Evolutionary conservation across 2,888 invertebrate genomes (phyloP), one percentile per base, ranked within the genome.

Genomic region (Cataglyphis cursor): DNA sequence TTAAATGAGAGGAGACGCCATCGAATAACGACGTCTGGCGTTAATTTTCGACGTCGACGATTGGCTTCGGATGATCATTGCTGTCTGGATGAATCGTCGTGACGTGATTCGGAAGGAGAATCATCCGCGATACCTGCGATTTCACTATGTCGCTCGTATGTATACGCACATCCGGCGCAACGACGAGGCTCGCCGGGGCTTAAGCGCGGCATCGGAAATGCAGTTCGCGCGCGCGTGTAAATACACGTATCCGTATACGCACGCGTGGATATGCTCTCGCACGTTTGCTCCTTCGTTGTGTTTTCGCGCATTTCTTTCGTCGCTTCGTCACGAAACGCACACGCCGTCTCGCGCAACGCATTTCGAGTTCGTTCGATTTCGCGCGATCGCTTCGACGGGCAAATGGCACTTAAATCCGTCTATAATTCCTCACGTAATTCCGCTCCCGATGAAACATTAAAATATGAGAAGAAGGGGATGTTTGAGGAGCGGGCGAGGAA

Each of bases 331-430:
- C 62, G 18, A 74, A 76, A 81, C 78, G 51, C 62, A 81, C 80
- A 76, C 51, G 35, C 28, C 51, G 24, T 81, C 76, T 81, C 54
- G 57, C 54, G 61, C 57, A 21, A 66, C 24, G 59, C 73, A 82
- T 84, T 41, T 75, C 85, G 84, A 78, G 62, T 64, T 51, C 54
- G 78, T 72, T 84, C 85, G 85, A 89, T 87, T 78, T 83, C 90
- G 84, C 84, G 86, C 80, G 74, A 70, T 83, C 85, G 82, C 76
- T 85, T 83, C 87, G 74, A 89, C 74, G 88, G 91, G 90, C 92
- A 92, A 87, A 90, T 90, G 92, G 91, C 92, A 92, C 91, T 91
- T 89, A 88, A 91, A 89, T 92, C 91, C 91, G 89, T 92, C 91
- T 90, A 89, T 84, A 90, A 90, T 90, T 90, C 76, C 86, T 89